phyloP scores from a whole-genome alignment of 2,888 invertebrate genomes.

The Candidula unifasciata region DNA sequence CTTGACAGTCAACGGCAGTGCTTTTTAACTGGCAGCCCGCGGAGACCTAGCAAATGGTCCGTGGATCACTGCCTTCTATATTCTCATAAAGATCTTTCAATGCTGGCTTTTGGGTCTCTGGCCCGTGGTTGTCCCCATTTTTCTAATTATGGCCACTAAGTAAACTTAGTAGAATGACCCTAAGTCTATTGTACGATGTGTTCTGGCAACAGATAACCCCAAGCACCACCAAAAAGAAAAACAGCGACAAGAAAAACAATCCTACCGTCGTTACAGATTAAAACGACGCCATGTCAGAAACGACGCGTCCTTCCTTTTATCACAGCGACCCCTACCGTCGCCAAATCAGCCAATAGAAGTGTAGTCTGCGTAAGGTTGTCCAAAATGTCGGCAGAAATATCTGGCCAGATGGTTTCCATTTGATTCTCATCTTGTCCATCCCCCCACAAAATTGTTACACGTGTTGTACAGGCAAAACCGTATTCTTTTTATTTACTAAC shows the following conservation, averaged over 20 bases:
- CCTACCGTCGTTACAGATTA: slow-evolving; percentile 20
- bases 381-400: slow-evolving; percentile 14
- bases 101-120: too few relatives aligned
- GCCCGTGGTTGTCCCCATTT: too few relatives aligned
- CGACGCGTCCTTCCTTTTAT: slow-evolving; percentile 19
- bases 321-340: slow-evolving; percentile 9
- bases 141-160: too few relatives aligned
- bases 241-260: not conserved
- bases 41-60: too few relatives aligned
- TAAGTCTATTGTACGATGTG: not conserved
- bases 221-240: not conserved
- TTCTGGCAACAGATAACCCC: not conserved
- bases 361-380: slow-evolving; percentile 19
- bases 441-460: not conserved
- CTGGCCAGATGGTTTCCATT: slow-evolving; percentile 28
- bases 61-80: too few relatives aligned
- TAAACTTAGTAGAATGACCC: too few relatives aligned
- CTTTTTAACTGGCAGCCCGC: too few relatives aligned
- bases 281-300: slow-evolving; percentile 34
- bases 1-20: too few relatives aligned
- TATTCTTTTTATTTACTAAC: too few relatives aligned
- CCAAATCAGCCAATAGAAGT: slow-evolving; percentile 6
- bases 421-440: not conserved
- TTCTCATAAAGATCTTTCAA: too few relatives aligned
- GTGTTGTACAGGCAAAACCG: too few relatives aligned